Conservation (phyloP, 2,113 vertebrate species). For the Thalassoma bifasciatum region DNA sequence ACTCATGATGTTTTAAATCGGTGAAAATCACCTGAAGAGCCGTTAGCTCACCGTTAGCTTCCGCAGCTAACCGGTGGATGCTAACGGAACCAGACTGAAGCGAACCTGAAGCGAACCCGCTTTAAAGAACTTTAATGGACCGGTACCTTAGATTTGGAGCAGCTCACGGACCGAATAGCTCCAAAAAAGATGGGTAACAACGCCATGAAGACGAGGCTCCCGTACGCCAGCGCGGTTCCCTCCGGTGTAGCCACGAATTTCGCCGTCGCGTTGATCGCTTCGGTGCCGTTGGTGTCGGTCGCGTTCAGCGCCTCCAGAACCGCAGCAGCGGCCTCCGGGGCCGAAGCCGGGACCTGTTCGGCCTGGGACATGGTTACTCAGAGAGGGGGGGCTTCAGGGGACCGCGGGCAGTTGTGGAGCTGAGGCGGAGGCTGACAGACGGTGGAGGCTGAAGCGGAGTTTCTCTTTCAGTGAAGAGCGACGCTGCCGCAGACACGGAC, state of each 20-base stretch:
- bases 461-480: slow-evolving; percentile 66
- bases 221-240: slow-evolving; percentile 95
- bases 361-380: slow-evolving; percentile 76
- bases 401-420: background rate
- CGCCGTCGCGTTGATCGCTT: slow-evolving; percentile 80
- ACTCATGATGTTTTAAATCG: background rate
- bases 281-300: slow-evolving; percentile 76
- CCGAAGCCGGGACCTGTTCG: slow-evolving; percentile 64
- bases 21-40: background rate
- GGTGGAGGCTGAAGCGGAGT: background rate
- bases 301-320: slow-evolving; percentile 71
- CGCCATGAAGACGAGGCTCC: slow-evolving; percentile 95
- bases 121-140: no score
- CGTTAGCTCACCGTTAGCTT: slow-evolving; percentile 13
- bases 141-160: slow-evolving; percentile 94
- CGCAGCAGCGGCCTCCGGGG: slow-evolving; percentile 54
- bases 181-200: slow-evolving; percentile 98
- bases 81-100: no score
- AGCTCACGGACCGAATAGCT: slow-evolving; percentile 91
- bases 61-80: slow-evolving; percentile 3
- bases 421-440: background rate
- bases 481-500: slow-evolving; percentile 10
- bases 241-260: slow-evolving; percentile 90
- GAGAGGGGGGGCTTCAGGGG: background rate
- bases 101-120: no score